Conservation (phyloP, 1,140 invertebrate species). For the Mercenaria mercenaria region DNA sequence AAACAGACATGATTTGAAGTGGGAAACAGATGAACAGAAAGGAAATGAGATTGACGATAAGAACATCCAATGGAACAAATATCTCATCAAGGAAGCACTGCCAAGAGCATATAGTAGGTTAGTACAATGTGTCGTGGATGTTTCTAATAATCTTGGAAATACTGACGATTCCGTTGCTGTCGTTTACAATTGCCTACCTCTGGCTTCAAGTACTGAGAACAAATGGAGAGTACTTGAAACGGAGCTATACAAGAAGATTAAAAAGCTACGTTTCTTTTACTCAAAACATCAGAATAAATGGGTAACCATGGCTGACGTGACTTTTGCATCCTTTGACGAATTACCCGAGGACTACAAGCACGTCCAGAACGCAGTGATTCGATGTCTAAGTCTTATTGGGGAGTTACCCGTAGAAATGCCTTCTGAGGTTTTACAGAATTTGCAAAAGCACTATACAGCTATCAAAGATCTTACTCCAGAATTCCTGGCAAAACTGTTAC, state of each 20-base stretch:
- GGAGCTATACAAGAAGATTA: background rate
- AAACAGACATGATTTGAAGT: conserved; percentile 78
- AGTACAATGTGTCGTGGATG: background rate
- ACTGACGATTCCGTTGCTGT: background rate
- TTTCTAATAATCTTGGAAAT: background rate
- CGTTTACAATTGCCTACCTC: conserved; percentile 58
- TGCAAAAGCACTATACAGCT: background rate
- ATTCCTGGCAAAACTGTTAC: background rate
- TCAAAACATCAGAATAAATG: background rate
- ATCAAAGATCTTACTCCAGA: conserved; percentile 2
- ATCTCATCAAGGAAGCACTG: conserved; percentile 72
- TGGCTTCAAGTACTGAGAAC: background rate
- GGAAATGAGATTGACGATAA: conserved; percentile 66
- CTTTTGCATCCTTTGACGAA: conserved; percentile 9
- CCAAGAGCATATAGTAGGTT: conserved; percentile 64
- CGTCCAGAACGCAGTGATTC: background rate
- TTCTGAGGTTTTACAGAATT: background rate
- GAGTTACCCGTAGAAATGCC: background rate
- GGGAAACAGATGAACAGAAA: conserved; percentile 69
- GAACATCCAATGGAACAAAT: conserved; percentile 76
- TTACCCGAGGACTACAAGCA: background rate
- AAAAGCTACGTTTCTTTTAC: background rate
- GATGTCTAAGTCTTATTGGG: background rate
- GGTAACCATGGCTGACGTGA: background rate
- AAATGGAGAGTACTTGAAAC: conserved; percentile 10